Evolutionary conservation across 2,113 vertebrate species (phyloP).

Genomic region (Rattus rattus): DNA sequence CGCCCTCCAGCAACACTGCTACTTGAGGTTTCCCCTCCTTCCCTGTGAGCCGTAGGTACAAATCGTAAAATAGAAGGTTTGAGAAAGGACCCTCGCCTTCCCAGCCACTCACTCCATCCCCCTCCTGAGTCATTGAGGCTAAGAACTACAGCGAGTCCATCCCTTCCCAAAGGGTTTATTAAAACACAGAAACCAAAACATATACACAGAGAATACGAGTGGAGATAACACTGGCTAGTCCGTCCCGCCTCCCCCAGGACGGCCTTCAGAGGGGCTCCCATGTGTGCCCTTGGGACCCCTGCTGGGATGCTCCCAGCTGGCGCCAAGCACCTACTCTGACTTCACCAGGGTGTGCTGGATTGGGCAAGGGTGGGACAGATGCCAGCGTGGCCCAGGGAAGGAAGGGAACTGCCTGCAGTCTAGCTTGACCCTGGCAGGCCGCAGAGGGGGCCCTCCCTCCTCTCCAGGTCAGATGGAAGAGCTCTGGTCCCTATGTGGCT

Average conservation of each 20-base stretch:
- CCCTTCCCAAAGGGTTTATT: slow-evolving; percentile 88
- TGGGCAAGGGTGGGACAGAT: not conserved
- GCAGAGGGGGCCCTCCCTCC: not conserved
- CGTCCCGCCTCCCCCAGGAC: not conserved
- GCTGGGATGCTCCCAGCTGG: not conserved
- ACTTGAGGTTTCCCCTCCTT: not conserved
- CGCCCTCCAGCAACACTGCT: not conserved
- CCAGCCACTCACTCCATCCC: not conserved
- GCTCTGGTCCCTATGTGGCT: not conserved
- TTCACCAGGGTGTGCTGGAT: not conserved
- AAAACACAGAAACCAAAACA: slow-evolving; percentile 87
- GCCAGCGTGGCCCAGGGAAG: not conserved
- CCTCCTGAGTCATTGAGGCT: fast-evolving
- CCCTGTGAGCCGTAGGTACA: not conserved
- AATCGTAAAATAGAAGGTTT: fast-evolving
- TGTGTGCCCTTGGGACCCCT: not conserved
- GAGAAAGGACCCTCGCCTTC: fast-evolving
- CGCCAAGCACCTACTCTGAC: not conserved
- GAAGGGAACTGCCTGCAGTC: too few relatives aligned
- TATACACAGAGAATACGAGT: slow-evolving; percentile 83
- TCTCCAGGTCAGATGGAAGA: not conserved
- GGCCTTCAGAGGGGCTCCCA: not conserved
- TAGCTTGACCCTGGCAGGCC: not conserved
- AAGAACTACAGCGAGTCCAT: not conserved
- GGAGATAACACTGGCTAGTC: slow-evolving; percentile 61